These are phyloP conservation scores for Erethizon dorsatum DNA, from an alignment of 2,797 vertebrate species.

Conservation along the genomic window DNA sequence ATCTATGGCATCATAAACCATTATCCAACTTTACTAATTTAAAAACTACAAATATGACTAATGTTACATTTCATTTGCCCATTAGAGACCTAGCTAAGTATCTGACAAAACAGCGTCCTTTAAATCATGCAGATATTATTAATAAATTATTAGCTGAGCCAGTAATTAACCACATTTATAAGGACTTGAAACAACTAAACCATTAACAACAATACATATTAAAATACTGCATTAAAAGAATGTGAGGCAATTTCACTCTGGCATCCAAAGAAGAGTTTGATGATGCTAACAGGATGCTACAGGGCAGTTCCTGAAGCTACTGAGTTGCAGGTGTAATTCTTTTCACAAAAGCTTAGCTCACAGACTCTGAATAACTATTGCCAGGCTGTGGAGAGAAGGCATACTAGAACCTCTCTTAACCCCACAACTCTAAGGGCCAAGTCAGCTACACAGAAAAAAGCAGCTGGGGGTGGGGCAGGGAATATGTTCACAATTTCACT, in stretches of 20 bases:
- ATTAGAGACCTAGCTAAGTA: conserved; percentile 49
- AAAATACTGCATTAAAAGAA: conserved; percentile 4
- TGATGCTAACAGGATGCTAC: not conserved
- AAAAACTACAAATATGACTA: conserved; percentile 50
- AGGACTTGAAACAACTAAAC: conserved; percentile 68
- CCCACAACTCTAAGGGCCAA: not conserved
- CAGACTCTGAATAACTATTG: conserved; percentile 21
- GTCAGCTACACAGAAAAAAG: conserved; percentile 18
- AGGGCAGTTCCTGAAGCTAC: not conserved
- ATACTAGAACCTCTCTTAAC: not conserved
- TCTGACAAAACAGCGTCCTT: not conserved
- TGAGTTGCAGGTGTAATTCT: not conserved
- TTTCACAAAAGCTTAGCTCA: conserved; percentile 41
- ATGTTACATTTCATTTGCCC: conserved; percentile 41
- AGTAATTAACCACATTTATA: conserved; percentile 55
- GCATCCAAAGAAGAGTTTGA: conserved; percentile 31
- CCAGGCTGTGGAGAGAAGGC: not conserved
- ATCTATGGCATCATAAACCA: not conserved
- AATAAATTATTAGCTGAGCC: conserved; percentile 52
- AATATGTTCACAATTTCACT: not conserved
- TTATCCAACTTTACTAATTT: conserved; percentile 47
- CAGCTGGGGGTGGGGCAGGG: not conserved
- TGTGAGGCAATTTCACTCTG: not conserved
- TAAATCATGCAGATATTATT: conserved; percentile 33
- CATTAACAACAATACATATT: not conserved